Evolutionary conservation across 2,797 vertebrate genomes (phyloP).

Genomic region (Centroberyx gerrardi): DNA sequence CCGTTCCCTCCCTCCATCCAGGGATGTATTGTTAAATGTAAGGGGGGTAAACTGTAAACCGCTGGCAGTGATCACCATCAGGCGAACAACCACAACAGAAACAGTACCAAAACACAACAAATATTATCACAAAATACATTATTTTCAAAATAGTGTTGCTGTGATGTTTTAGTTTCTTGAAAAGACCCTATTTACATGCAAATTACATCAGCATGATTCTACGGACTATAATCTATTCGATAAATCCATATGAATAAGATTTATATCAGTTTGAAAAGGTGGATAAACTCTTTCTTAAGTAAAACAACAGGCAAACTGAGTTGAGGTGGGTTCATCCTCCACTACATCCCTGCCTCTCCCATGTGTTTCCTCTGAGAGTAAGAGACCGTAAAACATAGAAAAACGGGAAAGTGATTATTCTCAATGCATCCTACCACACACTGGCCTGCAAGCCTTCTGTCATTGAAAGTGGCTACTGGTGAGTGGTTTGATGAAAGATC

Average conservation of each 20-base stretch:
- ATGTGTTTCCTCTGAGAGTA: background rate
- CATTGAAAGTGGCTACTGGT: constrained; percentile 46
- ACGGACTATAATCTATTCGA: too few relatives aligned
- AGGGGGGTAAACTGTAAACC: too few relatives aligned
- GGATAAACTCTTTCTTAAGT: too few relatives aligned
- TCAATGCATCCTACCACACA: constrained; percentile 22
- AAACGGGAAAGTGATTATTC: constrained; percentile 4
- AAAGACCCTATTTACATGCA: too few relatives aligned
- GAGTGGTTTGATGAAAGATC: constrained; percentile 62
- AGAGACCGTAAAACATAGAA: constrained; percentile 11
- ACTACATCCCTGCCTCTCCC: too few relatives aligned
- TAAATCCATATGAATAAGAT: too few relatives aligned
- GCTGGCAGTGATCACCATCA: background rate
- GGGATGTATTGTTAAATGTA: background rate
- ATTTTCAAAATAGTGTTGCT: too few relatives aligned
- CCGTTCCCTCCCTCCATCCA: background rate
- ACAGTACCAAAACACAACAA: background rate
- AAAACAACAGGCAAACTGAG: too few relatives aligned
- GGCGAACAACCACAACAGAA: background rate
- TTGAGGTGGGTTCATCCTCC: too few relatives aligned
- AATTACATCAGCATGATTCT: too few relatives aligned
- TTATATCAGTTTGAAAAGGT: too few relatives aligned
- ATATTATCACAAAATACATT: background rate
- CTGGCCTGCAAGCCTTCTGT: constrained; percentile 52
- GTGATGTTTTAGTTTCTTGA: too few relatives aligned